Evolutionary conservation across 1,140 invertebrate genomes (phyloP).

Genomic region (Zaprionus nigranus): DNA sequence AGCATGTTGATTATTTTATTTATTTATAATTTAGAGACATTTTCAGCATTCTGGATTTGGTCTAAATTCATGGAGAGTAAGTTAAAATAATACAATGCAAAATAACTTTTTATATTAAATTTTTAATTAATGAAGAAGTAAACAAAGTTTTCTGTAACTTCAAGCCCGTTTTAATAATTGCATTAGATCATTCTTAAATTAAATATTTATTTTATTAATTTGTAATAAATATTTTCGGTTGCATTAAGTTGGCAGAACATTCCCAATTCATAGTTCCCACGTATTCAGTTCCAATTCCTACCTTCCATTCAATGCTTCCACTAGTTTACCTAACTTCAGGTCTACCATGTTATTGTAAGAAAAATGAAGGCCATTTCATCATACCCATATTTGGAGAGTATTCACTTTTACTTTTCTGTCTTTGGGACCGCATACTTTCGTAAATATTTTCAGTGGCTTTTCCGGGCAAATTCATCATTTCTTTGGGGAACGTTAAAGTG

Average conservation of each 20-base stretch:
- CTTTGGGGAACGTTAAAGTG: conserved; percentile 25
- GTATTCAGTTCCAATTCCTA: background rate
- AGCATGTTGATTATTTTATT: background rate
- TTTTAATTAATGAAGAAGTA: background rate
- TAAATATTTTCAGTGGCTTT: conserved; percentile 71
- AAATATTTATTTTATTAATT: background rate
- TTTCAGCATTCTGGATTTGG: too few relatives aligned
- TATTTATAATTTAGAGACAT: too few relatives aligned
- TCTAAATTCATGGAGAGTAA: too few relatives aligned
- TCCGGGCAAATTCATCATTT: conserved; percentile 65
- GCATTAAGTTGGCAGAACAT: background rate
- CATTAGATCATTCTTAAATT: too few relatives aligned
- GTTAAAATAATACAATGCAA: too few relatives aligned
- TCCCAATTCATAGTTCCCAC: background rate
- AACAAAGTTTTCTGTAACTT: too few relatives aligned
- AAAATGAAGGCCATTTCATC: conserved; percentile 66
- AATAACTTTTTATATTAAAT: background rate
- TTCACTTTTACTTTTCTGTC: conserved; percentile 62
- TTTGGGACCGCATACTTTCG: conserved; percentile 48
- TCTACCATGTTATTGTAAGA: conserved; percentile 55
- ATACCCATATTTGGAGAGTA: conserved; percentile 23
- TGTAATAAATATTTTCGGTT: background rate
- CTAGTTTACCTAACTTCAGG: conserved; percentile 43
- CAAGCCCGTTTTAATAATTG: too few relatives aligned
- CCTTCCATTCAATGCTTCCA: conserved; percentile 28